These are phyloP conservation scores for Acronicta psi DNA, from an alignment of 2,888 invertebrate species.

Conservation along the genomic window DNA sequence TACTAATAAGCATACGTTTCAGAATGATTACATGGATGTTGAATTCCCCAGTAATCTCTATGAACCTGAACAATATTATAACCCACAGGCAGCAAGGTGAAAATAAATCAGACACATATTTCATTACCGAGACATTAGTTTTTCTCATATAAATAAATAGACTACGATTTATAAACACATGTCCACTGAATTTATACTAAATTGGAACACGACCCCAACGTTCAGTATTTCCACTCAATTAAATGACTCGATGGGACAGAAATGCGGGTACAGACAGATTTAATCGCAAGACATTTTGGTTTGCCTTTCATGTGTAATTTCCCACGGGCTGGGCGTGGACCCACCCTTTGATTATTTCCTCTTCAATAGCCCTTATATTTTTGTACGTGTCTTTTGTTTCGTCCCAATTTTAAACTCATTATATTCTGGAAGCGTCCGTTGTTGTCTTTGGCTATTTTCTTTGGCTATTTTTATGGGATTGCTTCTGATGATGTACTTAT, in stretches of 20 bases:
- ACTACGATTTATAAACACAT: constrained; percentile 58
- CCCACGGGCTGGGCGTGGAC: constrained; percentile 64
- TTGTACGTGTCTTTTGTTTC: constrained; percentile 51
- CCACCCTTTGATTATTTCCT: constrained; percentile 66
- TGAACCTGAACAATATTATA: neutral
- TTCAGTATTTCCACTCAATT: constrained; percentile 80
- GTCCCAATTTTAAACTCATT: constrained; percentile 30
- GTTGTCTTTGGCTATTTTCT: neutral
- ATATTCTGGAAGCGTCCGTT: constrained; percentile 14
- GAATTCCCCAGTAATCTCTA: neutral
- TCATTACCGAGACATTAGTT: constrained; percentile 40
- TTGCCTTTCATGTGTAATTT: constrained; percentile 79
- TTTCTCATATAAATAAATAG: constrained; percentile 48
- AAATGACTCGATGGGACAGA: constrained; percentile 80
- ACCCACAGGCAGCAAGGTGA: neutral
- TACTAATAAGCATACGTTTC: neutral
- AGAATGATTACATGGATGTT: neutral
- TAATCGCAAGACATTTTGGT: constrained; percentile 80
- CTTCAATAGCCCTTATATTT: constrained; percentile 61
- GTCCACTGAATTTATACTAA: constrained; percentile 67
- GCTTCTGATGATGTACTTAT: no score
- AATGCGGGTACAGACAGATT: constrained; percentile 76
- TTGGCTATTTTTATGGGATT: no score
- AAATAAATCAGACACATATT: constrained; percentile 22
- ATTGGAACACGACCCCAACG: constrained; percentile 67